Evolutionary conservation across 2,113 vertebrate species (phyloP).

Genomic region (Gopherus evgoodei): DNA sequence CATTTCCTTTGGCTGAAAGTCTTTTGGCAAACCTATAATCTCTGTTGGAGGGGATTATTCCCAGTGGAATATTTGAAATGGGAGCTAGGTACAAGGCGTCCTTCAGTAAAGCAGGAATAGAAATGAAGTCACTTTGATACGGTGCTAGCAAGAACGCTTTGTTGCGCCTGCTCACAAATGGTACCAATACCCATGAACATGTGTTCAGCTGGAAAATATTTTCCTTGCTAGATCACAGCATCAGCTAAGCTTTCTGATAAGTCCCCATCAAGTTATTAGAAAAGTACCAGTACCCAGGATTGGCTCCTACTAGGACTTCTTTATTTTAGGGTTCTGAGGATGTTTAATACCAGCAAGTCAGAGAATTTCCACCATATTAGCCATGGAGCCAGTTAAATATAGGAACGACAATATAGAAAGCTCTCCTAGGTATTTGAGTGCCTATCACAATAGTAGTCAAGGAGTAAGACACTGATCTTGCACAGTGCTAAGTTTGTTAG

Average conservation of each 20-base stretch:
- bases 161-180: slow-evolving; percentile 71
- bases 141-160: slow-evolving; percentile 61
- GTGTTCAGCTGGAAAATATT: slow-evolving; percentile 79
- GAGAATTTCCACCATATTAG: slow-evolving; percentile 24
- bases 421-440: not conserved
- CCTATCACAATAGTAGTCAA: not conserved
- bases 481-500: not conserved
- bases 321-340: slow-evolving; percentile 18
- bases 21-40: slow-evolving; percentile 41
- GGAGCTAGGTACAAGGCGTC: slow-evolving; percentile 73
- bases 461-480: not conserved
- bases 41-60: slow-evolving; percentile 38
- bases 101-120: slow-evolving; percentile 79
- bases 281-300: slow-evolving; percentile 36
- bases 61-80: slow-evolving; percentile 63
- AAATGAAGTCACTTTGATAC: slow-evolving; percentile 59
- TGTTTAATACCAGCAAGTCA: slow-evolving; percentile 17
- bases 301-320: slow-evolving; percentile 32
- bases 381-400: slow-evolving; percentile 21
- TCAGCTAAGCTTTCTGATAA: slow-evolving; percentile 42
- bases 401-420: not conserved
- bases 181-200: slow-evolving; percentile 62
- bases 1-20: not conserved
- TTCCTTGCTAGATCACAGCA: slow-evolving; percentile 78
- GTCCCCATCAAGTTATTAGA: slow-evolving; percentile 50